These are phyloP conservation scores for Aelia acuminata DNA, from an alignment of 2,888 invertebrate species.

Conservation along the genomic window DNA sequence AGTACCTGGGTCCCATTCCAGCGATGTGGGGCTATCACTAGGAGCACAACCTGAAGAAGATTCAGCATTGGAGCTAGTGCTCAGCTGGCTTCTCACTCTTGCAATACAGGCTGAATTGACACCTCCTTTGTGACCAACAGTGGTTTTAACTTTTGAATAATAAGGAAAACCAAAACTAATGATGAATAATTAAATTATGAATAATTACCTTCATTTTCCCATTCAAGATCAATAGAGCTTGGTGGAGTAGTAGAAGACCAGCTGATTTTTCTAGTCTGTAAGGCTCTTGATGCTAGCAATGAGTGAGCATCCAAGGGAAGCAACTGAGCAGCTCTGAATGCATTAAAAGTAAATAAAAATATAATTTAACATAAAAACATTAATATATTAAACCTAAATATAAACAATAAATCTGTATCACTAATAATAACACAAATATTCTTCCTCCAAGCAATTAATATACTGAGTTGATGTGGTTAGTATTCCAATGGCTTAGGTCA, in stretches of 20 bases:
- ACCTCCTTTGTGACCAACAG: neutral
- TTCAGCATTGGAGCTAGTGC: slow-evolving; percentile 58
- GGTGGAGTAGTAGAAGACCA: slow-evolving; percentile 73
- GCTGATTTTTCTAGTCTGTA: slow-evolving; percentile 62
- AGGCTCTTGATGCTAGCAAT: slow-evolving; percentile 62
- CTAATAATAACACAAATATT: too few relatives aligned
- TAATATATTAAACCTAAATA: too few relatives aligned
- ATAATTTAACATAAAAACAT: too few relatives aligned
- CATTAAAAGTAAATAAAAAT: slow-evolving; percentile 13
- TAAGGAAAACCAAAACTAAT: neutral
- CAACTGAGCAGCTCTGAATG: slow-evolving; percentile 60
- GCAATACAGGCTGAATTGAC: slow-evolving; percentile 5
- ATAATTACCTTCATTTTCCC: slow-evolving; percentile 80
- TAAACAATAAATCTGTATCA: too few relatives aligned
- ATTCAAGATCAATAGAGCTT: slow-evolving; percentile 80
- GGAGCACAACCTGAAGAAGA: slow-evolving; percentile 67
- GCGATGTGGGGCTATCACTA: slow-evolving; percentile 75
- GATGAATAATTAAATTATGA: neutral
- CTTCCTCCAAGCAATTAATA: too few relatives aligned
- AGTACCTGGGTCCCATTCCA: slow-evolving; percentile 79
- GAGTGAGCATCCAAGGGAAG: slow-evolving; percentile 64
- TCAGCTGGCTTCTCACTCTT: slow-evolving; percentile 49
- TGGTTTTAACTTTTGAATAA: neutral
- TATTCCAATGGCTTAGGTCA: too few relatives aligned
- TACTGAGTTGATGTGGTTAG: too few relatives aligned